Evolutionary conservation across 1,140 invertebrate genomes (phyloP).

Genomic region (Cardiocondyla obscurior): DNA sequence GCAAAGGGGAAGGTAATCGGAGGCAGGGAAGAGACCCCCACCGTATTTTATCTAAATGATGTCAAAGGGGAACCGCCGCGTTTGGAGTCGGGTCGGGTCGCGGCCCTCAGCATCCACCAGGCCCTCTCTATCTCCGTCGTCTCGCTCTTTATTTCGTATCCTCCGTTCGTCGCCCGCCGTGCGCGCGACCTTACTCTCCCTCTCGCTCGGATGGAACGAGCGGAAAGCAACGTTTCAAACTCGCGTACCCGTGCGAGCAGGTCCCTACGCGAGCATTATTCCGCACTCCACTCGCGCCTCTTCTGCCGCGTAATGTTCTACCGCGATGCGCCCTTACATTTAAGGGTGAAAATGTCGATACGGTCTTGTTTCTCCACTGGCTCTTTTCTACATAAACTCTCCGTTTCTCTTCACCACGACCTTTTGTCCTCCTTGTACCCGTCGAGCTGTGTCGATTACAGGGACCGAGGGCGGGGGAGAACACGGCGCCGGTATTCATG

Average conservation of each 20-base stretch:
- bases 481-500: slow-evolving; percentile 40
- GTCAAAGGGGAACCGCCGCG: slow-evolving; percentile 78
- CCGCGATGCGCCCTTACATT: slow-evolving; percentile 46
- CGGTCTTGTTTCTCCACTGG: slow-evolving; percentile 31
- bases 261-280: slow-evolving; percentile 60
- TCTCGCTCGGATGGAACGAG: slow-evolving; percentile 1
- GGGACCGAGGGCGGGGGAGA: slow-evolving; percentile 52
- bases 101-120: slow-evolving; percentile 63
- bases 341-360: slow-evolving; percentile 58
- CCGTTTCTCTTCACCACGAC: slow-evolving; percentile 10
- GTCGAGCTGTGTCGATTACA: slow-evolving; percentile 34
- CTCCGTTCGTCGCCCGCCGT: background rate
- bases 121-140: slow-evolving; percentile 56
- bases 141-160: slow-evolving; percentile 53
- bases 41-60: slow-evolving; percentile 82
- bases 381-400: slow-evolving; percentile 46
- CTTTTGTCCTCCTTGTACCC: slow-evolving; percentile 39
- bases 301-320: slow-evolving; percentile 58
- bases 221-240: slow-evolving; percentile 35
- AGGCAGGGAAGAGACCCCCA: slow-evolving; percentile 64
- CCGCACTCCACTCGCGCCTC: slow-evolving; percentile 14
- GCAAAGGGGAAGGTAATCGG: slow-evolving; percentile 65
- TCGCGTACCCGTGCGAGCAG: slow-evolving; percentile 23
- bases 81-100: slow-evolving; percentile 69
- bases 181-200: slow-evolving; percentile 18